Base-by-base conservation (phyloP, 2,113 vertebrate genomes). In the Dinomys branickii region DNA sequence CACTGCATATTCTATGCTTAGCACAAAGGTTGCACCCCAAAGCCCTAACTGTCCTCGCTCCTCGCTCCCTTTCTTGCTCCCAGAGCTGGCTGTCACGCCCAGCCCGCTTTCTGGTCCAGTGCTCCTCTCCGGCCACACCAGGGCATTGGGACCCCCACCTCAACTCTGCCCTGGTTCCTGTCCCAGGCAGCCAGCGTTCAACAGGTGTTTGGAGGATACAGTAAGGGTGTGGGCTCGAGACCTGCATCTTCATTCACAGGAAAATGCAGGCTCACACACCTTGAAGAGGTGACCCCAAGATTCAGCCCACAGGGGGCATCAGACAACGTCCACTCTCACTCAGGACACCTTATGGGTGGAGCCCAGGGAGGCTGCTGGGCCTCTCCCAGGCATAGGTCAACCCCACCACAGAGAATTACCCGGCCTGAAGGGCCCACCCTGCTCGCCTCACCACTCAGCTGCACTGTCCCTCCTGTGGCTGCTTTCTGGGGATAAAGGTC, bases 121-220 rank as follows among this genome's bases (percentile, higher is more conserved):
- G 7, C 8, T 20, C 41, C 89, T 35, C 63, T 6, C 1, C 0
- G 20, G 83, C 54, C 41, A 69, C 17, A 22, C n/a, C 26, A n/a
- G 28, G 81, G 12, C 28, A 35, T 41, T 7, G 8, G 35, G 52
- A 8, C 22, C 30, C 41, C 58, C 26, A 1, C 33, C 33, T 65
- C 33, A 9, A 50, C 35, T 33, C 5, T 38, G 41, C 16, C 59
- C 61, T 35, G 4, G 44, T 61, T 26, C 85, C 9, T 8, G 10
- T 13, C 58, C 41, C 61, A 28, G 85, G 65, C 7, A 54, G 38
- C 50, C 58, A 67, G 1, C 14, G 3, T 26, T 22, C 77, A 14
- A 8, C n/a, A 56, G 20, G 59, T 0, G 5, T 41, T 19, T 44
- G 12, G 4, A 9, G 7, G 73, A 26, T 30, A 20, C 0, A 3